Conservation (phyloP, 2,888 invertebrate genomes). For the Acleris sparsana region DNA sequence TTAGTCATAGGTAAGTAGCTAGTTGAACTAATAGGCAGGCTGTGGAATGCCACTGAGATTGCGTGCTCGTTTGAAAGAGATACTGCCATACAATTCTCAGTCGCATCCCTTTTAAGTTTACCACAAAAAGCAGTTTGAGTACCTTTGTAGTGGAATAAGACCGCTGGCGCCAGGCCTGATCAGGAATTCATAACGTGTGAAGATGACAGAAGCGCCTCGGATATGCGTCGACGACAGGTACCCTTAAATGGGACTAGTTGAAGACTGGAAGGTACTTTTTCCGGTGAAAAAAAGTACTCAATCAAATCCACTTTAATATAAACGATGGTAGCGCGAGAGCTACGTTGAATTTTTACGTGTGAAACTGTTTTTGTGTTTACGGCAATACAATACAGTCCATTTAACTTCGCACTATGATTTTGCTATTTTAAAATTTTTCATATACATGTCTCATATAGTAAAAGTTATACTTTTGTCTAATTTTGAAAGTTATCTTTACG, state of each 20-base stretch:
- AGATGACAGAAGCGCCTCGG: conserved; percentile 34
- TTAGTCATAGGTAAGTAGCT: conserved; percentile 56
- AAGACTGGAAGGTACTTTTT: conserved; percentile 1
- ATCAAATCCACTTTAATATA: not conserved
- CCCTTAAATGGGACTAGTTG: conserved; percentile 31
- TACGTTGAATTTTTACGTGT: too few species aligned
- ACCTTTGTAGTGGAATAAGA: conserved; percentile 27
- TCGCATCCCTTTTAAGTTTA: conserved; percentile 16
- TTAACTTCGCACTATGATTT: too few species aligned
- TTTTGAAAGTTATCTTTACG: too few species aligned
- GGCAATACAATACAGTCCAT: too few species aligned
- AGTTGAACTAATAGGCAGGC: conserved; percentile 6
- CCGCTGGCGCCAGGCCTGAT: conserved; percentile 69
- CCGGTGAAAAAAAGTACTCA: not conserved
- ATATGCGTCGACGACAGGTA: conserved; percentile 14
- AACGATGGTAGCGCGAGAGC: too few species aligned
- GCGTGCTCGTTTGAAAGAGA: conserved; percentile 31
- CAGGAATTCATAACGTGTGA: conserved; percentile 59
- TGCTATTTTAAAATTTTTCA: too few species aligned
- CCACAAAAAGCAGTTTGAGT: conserved; percentile 30
- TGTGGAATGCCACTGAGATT: conserved; percentile 30
- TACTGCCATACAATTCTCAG: conserved; percentile 24
- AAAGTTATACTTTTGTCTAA: too few species aligned
- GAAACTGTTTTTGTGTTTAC: too few species aligned
- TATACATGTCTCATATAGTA: too few species aligned